Conservation (phyloP, 1,140 invertebrate genomes). For the Trissolcus basalis region DNA sequence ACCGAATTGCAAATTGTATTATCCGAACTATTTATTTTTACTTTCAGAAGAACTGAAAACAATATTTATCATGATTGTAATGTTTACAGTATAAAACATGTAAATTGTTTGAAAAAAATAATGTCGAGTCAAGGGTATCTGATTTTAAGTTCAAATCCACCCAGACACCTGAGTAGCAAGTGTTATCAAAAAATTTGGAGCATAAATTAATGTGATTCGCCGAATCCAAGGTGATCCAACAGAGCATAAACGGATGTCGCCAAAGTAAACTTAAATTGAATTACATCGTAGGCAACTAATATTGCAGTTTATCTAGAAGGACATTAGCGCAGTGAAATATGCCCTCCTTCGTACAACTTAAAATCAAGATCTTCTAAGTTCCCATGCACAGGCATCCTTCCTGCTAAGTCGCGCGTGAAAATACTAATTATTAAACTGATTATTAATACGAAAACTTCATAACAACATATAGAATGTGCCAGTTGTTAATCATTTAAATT, state of each 20-base stretch:
- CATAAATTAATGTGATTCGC: too few relatives aligned
- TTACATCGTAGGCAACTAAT: slow-evolving; percentile 74
- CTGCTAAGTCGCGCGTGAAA: slow-evolving; percentile 76
- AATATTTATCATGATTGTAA: too few relatives aligned
- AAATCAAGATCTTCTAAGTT: slow-evolving; percentile 76
- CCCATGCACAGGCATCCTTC: slow-evolving; percentile 66
- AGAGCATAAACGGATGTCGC: slow-evolving; percentile 69
- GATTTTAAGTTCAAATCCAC: not conserved
- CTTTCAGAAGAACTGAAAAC: too few relatives aligned
- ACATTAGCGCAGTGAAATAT: slow-evolving; percentile 76
- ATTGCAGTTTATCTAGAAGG: slow-evolving; percentile 75
- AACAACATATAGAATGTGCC: slow-evolving; percentile 41
- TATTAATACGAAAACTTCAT: slow-evolving; percentile 76
- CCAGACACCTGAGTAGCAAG: too few relatives aligned
- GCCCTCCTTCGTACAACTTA: slow-evolving; percentile 73
- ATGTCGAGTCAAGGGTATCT: too few relatives aligned
- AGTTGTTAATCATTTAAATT: slow-evolving; percentile 65
- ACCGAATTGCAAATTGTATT: too few relatives aligned
- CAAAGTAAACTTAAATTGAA: slow-evolving; percentile 76
- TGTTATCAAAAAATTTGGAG: too few relatives aligned
- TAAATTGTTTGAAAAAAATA: too few relatives aligned
- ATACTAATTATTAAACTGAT: slow-evolving; percentile 77
- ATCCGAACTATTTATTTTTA: too few relatives aligned
- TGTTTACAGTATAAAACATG: too few relatives aligned
- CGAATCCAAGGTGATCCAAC: slow-evolving; percentile 2